Evolutionary conservation across 2,888 invertebrate genomes (phyloP).

Genomic region (Drosophila nr. medialis): DNA sequence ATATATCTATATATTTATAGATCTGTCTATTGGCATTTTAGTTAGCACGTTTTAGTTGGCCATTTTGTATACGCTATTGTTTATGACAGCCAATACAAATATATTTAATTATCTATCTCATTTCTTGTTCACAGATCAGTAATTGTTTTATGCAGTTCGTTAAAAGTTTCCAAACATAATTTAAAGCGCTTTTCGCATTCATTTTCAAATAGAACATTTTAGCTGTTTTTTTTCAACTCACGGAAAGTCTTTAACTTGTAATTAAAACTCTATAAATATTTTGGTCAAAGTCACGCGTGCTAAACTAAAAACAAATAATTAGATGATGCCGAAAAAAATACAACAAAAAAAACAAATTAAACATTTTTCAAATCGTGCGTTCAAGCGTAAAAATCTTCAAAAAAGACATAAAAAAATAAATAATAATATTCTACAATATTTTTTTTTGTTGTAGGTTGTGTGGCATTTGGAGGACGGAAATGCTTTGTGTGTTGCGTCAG

Average conservation of each 20-base stretch:
- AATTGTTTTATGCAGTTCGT: conserved; percentile 4
- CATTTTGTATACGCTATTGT: conserved; percentile 36
- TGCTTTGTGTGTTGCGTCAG: conserved; percentile 44
- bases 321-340: conserved; percentile 6
- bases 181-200: neutral
- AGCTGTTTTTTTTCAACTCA: conserved; percentile 26
- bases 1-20: conserved; percentile 46
- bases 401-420: conserved; percentile 15
- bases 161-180: neutral
- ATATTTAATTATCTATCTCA: neutral
- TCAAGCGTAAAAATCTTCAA: conserved; percentile 46
- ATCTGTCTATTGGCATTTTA: conserved; percentile 63
- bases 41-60: conserved; percentile 61
- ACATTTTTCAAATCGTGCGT: conserved; percentile 58
- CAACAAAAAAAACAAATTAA: neutral
- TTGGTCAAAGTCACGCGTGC: conserved; percentile 31
- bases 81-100: conserved; percentile 46
- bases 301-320: conserved; percentile 44
- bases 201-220: neutral
- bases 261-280: conserved; percentile 37
- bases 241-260: conserved; percentile 30
- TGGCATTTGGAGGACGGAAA: conserved; percentile 77
- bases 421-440: conserved; percentile 46
- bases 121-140: neutral
- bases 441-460: conserved; percentile 17